Evolutionary conservation across 2,888 invertebrate species (phyloP), one percentile per base, ranked within the genome.

Genomic region (Dermolepida albohirtum): DNA sequence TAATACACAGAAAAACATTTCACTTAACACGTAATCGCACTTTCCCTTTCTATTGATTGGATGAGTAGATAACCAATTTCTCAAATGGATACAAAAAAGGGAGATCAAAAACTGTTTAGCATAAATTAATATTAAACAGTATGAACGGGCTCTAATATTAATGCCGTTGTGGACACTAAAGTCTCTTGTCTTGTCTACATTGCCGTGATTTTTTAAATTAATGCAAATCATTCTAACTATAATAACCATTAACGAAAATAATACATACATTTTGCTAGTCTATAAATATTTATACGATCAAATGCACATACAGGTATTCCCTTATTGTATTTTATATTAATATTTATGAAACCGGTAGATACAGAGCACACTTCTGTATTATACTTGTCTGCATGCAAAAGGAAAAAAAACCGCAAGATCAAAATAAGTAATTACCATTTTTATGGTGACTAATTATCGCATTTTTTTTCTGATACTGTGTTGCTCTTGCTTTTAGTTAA

Each of bases 91-190:
- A 40, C 16, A 40, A 54, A 54, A 54, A 54, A 54, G 54, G 7
- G 54, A 54, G 40, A 41, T 54, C 40, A 40, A 40, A 39, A 40
- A 39, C 40, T 54, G 8, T 17, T 41, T 54, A 54, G 54, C 54
- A 54, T 54, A 54, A 54, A 54, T 54, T 54, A 54, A 54, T 54
- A 54, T 54, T 54, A 54, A 54, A 40, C 17, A 54, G 54, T 40
- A 54, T 54, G 39, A 39, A 40, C 40, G 39, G 40, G 16, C 14
- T 40, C 54, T 40, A 54, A 39, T 54, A 11, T 54, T 54, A 39
- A 39, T 34, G 39, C 39, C 14, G 12, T 39, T 12, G 11, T 54
- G 39, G 16, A 16, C 8, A 41, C n/a, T 54, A 17, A 16, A 54
- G 14, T 8, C 12, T 17, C 16, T 54, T 54, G 40, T 17, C 54